These are phyloP conservation scores for Bufo gargarizans DNA, from an alignment of 2,113 vertebrate species.

Conservation along the genomic window DNA sequence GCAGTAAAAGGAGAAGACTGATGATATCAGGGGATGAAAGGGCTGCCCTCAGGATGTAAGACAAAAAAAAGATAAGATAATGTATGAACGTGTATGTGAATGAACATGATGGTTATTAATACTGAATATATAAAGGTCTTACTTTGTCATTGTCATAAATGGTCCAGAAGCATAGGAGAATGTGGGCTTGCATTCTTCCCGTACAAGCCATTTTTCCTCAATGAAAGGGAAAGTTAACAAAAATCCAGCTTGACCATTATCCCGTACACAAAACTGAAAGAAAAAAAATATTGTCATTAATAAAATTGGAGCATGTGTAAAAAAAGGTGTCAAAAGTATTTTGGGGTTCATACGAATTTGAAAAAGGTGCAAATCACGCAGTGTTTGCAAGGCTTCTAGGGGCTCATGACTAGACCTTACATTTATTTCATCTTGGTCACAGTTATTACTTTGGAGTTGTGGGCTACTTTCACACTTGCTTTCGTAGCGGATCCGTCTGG, in stretches of 20 bases:
- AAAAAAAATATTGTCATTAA: background rate
- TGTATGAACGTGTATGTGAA: too few species aligned
- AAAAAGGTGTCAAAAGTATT: background rate
- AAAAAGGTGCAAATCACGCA: background rate
- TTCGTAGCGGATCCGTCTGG: too few species aligned
- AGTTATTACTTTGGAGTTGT: too few species aligned
- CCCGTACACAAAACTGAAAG: conserved; percentile 75
- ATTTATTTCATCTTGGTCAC: too few species aligned
- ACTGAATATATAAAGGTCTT: conserved; percentile 60
- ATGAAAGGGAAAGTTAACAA: conserved; percentile 77
- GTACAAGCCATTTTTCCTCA: conserved; percentile 75
- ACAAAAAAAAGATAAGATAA: too few species aligned
- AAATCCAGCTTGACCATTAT: conserved; percentile 66
- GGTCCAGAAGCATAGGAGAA: conserved; percentile 78
- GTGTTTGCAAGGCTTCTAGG: too few species aligned
- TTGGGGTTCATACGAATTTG: background rate
- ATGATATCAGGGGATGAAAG: too few species aligned
- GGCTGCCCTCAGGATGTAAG: too few species aligned
- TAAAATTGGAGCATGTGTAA: background rate
- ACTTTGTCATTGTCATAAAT: conserved; percentile 84
- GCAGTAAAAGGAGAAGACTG: too few species aligned
- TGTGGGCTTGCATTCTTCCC: conserved; percentile 76
- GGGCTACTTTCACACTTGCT: too few species aligned
- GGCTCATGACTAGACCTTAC: too few species aligned
- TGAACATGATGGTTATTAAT: background rate